Evolutionary conservation across 1,140 invertebrate species (phyloP).

Genomic region (Lithobius niger): DNA sequence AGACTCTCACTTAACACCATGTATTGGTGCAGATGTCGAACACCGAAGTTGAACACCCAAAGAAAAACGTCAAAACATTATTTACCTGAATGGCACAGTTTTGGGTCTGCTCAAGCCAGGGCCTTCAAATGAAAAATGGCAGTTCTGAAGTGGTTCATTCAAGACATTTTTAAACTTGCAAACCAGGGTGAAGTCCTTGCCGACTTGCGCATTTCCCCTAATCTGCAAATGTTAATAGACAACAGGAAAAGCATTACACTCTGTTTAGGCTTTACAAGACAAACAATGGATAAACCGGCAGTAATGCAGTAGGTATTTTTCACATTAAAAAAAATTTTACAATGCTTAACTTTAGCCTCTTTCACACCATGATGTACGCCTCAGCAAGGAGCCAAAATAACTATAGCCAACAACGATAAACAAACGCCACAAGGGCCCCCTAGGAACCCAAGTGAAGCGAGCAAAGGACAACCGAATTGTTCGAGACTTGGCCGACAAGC

Average conservation of each 20-base stretch:
- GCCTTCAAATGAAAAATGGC: slow-evolving; percentile 50
- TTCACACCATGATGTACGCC: no score
- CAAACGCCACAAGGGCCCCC: no score
- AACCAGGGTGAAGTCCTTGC: slow-evolving; percentile 37
- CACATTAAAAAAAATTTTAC: neutral
- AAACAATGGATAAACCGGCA: neutral
- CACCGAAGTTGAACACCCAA: no score
- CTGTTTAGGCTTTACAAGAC: neutral
- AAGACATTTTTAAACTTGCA: slow-evolving; percentile 56
- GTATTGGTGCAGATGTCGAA: no score
- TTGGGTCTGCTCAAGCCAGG: slow-evolving; percentile 46
- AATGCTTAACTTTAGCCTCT: neutral
- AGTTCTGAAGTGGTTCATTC: slow-evolving; percentile 42
- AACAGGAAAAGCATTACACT: neutral
- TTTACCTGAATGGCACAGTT: slow-evolving; percentile 36
- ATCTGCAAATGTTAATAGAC: slow-evolving; percentile 16
- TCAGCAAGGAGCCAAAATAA: no score
- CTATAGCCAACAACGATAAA: no score
- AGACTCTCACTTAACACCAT: no score
- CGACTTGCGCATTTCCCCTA: slow-evolving; percentile 36
- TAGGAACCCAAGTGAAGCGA: no score
- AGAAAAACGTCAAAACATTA: no score
- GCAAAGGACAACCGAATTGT: no score
- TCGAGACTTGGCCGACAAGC: no score
- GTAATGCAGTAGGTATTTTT: no score